A percentile compares a stretch with the other conserved stretches of the same genome.
Conservation (phyloP, 2,797 vertebrate species). For the Parauchenoglanis ngamensis region DNA sequence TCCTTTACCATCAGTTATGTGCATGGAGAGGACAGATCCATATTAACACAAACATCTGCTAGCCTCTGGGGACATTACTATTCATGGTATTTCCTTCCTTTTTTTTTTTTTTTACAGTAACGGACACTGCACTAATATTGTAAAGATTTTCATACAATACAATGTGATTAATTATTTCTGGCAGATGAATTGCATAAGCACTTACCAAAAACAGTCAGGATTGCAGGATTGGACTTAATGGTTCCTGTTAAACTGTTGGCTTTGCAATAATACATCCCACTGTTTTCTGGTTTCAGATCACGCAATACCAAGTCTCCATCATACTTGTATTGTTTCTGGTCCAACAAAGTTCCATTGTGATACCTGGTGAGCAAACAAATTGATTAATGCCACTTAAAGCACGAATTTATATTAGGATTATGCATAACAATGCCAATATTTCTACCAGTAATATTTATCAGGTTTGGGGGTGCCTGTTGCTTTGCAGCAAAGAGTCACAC, state of each 20-base stretch:
- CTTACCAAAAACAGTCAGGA: slow-evolving; percentile 85
- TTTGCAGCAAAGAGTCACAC: slow-evolving; percentile 88
- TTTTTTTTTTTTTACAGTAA: slow-evolving; percentile 19
- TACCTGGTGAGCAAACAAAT: slow-evolving; percentile 78
- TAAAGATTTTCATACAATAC: slow-evolving; percentile 10
- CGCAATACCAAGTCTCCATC: slow-evolving; percentile 78
- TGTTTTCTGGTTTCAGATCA: slow-evolving; percentile 75
- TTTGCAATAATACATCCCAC: slow-evolving; percentile 90
- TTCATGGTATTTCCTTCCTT: slow-evolving; percentile 48
- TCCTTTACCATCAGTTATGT: background rate
- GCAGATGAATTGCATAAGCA: slow-evolving; percentile 39
- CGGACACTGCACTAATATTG: slow-evolving; percentile 26
- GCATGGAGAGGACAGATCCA: background rate
- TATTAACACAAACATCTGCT: slow-evolving; percentile 11
- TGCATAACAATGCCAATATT: slow-evolving; percentile 12
- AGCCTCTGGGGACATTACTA: background rate
- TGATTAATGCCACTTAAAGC: background rate
- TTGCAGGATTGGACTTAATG: slow-evolving; percentile 81
- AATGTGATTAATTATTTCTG: background rate
- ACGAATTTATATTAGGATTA: background rate
- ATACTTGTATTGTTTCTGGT: slow-evolving; percentile 74
- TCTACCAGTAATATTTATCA: slow-evolving; percentile 92
- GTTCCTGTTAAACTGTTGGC: slow-evolving; percentile 83
- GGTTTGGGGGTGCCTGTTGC: slow-evolving; percentile 85
- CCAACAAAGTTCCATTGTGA: slow-evolving; percentile 89